Conservation (phyloP, 2,888 invertebrate species). For the Alloplasta piceator region DNA sequence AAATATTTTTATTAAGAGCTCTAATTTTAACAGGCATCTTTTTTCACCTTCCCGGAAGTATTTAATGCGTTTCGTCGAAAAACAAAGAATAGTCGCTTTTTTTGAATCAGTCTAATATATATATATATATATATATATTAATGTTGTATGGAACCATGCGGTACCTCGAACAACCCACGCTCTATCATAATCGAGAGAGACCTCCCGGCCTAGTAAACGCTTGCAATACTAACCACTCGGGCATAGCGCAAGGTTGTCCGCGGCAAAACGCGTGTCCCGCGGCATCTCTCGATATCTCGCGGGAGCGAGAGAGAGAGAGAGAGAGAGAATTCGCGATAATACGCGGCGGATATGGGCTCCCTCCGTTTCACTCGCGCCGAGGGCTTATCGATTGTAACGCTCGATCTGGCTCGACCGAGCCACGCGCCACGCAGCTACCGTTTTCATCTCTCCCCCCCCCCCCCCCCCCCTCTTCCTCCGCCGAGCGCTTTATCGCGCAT, state of each 20-base stretch:
- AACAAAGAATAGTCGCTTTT: too few relatives aligned
- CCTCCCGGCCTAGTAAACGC: slow-evolving; percentile 79
- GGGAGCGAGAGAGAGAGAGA: slow-evolving; percentile 1
- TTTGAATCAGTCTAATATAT: too few relatives aligned
- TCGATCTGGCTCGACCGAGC: slow-evolving; percentile 54
- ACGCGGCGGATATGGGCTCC: slow-evolving; percentile 33
- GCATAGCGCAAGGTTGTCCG: slow-evolving; percentile 78
- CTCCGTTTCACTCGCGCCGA: slow-evolving; percentile 53
- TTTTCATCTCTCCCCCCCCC: slow-evolving; percentile 39
- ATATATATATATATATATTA: slow-evolving; percentile 28
- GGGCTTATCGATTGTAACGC: slow-evolving; percentile 65
- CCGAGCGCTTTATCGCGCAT: neutral
- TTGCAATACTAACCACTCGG: slow-evolving; percentile 75
- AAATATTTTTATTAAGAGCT: too few relatives aligned
- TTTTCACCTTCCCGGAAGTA: too few relatives aligned
- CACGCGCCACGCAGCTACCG: slow-evolving; percentile 61
- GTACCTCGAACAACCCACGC: slow-evolving; percentile 70
- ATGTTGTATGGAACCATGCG: slow-evolving; percentile 36
- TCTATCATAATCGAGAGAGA: slow-evolving; percentile 82
- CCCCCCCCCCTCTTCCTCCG: slow-evolving; percentile 11
- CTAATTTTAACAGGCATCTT: too few relatives aligned
- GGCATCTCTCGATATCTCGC: slow-evolving; percentile 54
- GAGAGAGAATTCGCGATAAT: slow-evolving; percentile 29
- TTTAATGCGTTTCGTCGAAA: too few relatives aligned
- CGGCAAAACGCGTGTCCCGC: slow-evolving; percentile 66